phyloP scores from a whole-genome alignment of 2,797 vertebrate species.

The Crax fasciolata region DNA sequence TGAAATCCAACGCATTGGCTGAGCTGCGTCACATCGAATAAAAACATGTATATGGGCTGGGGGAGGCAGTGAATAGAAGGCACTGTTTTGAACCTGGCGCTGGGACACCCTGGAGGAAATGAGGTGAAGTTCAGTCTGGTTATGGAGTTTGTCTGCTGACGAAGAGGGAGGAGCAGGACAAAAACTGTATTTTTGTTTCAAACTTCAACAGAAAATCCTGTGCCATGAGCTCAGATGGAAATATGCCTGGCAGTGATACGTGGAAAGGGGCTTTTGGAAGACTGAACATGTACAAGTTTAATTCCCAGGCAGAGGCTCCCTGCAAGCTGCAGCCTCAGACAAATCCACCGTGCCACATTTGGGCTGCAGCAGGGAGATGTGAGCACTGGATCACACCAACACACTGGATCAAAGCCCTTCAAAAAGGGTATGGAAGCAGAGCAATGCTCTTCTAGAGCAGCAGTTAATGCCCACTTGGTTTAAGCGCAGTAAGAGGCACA shows the following conservation, averaged over 20 bases:
- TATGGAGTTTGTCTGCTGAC: conserved; percentile 62
- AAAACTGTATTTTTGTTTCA: conserved; percentile 40
- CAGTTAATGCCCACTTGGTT: neutral
- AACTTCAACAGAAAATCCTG: conserved; percentile 48
- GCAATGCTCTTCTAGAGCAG: neutral
- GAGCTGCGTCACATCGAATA: conserved; percentile 9
- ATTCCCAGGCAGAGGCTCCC: neutral
- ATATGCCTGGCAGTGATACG: conserved; percentile 41
- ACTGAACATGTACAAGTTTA: conserved; percentile 29
- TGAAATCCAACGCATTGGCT: conserved; percentile 20
- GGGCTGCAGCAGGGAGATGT: neutral
- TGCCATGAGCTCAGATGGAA: conserved; percentile 67
- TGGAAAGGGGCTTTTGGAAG: conserved; percentile 61
- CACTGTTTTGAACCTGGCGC: conserved; percentile 71
- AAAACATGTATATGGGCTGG: conserved; percentile 31
- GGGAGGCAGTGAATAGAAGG: conserved; percentile 52
- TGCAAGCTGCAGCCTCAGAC: rapidly evolving
- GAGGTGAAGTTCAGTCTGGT: conserved; percentile 71
- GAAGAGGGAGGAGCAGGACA: conserved; percentile 25
- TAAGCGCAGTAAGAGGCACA: neutral
- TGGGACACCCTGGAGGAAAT: conserved; percentile 50
- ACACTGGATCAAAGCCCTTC: neutral
- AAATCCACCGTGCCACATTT: rapidly evolving
- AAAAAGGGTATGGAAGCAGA: neutral
- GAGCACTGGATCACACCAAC: too few relatives aligned